These are phyloP conservation scores for Tenthredo mesomela DNA, from an alignment of 2,888 invertebrate genomes.

Conservation along the genomic window DNA sequence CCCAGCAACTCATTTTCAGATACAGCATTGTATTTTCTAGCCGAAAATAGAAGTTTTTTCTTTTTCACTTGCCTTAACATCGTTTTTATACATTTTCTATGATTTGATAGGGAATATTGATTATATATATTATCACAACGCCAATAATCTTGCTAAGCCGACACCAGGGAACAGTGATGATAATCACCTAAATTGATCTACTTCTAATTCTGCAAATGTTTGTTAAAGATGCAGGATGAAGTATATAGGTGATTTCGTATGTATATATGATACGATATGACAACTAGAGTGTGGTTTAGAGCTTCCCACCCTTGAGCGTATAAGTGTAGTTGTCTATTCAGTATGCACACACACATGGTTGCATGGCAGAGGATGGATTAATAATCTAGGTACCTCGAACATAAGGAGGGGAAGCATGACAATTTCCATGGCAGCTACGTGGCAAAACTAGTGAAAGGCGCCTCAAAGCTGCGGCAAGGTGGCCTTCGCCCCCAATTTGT, in stretches of 20 bases:
- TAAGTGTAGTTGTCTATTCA: constrained; percentile 64
- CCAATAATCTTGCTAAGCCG: background rate
- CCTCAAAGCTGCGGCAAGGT: constrained; percentile 78
- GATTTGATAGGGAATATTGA: background rate
- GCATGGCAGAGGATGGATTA: constrained; percentile 72
- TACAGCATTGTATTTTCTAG: background rate
- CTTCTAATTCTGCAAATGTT: constrained; percentile 21
- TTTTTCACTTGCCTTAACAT: background rate
- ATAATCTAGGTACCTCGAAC: constrained; percentile 83
- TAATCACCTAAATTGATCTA: constrained; percentile 24
- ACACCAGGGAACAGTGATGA: background rate
- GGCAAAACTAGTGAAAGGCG: constrained; percentile 83
- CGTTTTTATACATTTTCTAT: background rate
- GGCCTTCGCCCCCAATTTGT: constrained; percentile 75
- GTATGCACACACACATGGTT: constrained; percentile 75
- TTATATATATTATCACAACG: background rate
- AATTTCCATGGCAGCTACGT: constrained; percentile 86
- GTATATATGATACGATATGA: constrained; percentile 33
- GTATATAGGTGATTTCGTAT: background rate
- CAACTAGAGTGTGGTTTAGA: constrained; percentile 24
- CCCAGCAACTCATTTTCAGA: background rate
- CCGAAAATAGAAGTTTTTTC: background rate
- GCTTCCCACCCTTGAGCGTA: constrained; percentile 36
- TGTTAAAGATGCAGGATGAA: constrained; percentile 19
- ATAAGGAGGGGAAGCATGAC: constrained; percentile 86